Evolutionary conservation across 1,140 invertebrate genomes (phyloP).

Genomic region (Lepidurus arcticus): DNA sequence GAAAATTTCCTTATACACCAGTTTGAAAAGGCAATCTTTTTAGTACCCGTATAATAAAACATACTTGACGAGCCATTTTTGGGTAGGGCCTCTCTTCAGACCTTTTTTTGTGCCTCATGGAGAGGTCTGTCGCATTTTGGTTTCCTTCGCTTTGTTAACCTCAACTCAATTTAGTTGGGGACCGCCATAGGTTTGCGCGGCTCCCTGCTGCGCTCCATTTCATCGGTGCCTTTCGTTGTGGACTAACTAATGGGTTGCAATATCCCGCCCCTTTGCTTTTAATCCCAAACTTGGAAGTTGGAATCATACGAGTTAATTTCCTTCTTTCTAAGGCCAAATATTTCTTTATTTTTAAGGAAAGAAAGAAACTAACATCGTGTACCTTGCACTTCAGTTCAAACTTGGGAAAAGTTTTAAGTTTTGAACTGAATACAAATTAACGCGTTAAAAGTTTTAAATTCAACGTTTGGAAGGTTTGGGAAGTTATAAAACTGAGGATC

Average conservation of each 20-base stretch:
- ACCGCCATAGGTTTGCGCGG: background rate
- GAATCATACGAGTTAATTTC: background rate
- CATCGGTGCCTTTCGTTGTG: background rate
- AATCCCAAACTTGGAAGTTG: background rate
- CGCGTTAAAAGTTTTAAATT: too few species aligned
- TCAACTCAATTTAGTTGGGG: conserved; percentile 6
- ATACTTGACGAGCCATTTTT: conserved; percentile 13
- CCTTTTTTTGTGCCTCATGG: background rate
- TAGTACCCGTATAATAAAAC: background rate
- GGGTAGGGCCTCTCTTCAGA: background rate
- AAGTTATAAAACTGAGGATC: too few species aligned
- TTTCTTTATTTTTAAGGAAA: too few species aligned
- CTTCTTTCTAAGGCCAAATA: background rate
- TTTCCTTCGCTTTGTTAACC: background rate
- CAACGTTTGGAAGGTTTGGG: too few species aligned
- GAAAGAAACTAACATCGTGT: too few species aligned
- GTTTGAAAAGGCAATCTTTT: background rate
- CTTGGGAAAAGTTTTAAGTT: too few species aligned
- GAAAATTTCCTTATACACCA: background rate
- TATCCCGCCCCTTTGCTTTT: background rate
- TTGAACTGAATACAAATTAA: too few species aligned
- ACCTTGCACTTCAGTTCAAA: too few species aligned
- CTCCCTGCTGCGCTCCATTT: conserved; percentile 20
- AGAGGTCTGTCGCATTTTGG: conserved; percentile 13
- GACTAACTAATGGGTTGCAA: background rate